A percentile compares a stretch with the other conserved stretches of the same genome.
Evolutionary conservation across 2,113 vertebrate genomes (phyloP).

Genomic region (Mobula birostris): DNA sequence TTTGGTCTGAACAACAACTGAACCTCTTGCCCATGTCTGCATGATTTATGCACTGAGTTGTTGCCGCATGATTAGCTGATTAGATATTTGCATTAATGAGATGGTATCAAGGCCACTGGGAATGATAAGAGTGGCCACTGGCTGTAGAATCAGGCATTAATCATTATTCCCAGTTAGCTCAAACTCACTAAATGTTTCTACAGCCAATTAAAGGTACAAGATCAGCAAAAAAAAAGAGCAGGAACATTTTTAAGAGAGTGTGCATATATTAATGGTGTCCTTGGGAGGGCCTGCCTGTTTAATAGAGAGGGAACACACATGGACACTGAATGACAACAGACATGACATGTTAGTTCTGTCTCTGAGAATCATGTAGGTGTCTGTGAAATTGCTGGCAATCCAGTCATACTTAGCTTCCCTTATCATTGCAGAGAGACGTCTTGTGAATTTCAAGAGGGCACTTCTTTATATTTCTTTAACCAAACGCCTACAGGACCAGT

Average conservation of each 20-base stretch:
- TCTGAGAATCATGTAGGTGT: neutral
- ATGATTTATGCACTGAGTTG: no score
- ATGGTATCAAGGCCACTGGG: neutral
- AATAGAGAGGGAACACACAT: neutral
- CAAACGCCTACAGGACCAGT: neutral
- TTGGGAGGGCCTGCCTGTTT: neutral
- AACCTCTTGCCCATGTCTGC: no score
- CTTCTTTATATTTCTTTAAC: neutral
- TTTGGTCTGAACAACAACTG: no score
- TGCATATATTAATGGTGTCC: neutral
- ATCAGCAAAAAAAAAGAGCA: neutral
- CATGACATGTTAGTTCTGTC: neutral
- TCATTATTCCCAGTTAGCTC: neutral
- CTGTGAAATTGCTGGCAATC: neutral
- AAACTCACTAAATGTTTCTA: neutral
- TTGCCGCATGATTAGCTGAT: no score
- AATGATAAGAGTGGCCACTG: no score
- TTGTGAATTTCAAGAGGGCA: neutral
- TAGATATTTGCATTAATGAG: neutral
- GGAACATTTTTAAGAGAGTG: neutral
- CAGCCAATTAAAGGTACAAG: neutral
- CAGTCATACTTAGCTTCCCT: no score
- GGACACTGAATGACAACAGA: neutral
- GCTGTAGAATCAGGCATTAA: neutral
- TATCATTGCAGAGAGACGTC: neutral